A percentile compares a stretch with the other conserved stretches of the same genome.
Evolutionary conservation across 1,140 invertebrate genomes (phyloP).

Genomic region (Lasaia peninsularis): DNA sequence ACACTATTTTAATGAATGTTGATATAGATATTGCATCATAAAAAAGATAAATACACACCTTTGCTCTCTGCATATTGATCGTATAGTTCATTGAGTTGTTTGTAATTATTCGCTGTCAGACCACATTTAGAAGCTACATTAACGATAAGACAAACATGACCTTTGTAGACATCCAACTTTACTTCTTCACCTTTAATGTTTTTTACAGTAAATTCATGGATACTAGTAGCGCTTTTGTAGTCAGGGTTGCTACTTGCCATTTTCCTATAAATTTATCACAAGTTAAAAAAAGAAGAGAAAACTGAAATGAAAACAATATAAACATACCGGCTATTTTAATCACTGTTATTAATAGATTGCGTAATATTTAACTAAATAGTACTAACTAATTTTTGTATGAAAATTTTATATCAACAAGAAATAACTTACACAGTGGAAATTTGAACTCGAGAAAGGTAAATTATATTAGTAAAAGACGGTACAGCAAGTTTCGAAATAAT

Average conservation of each 20-base stretch:
- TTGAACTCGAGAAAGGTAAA: constrained; percentile 49
- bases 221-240: constrained; percentile 79
- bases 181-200: constrained; percentile 88
- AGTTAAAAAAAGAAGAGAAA: too few species aligned
- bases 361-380: neutral
- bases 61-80: constrained; percentile 82
- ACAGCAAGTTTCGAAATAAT: constrained; percentile 44
- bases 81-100: constrained; percentile 85
- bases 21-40: neutral
- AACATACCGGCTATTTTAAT: neutral
- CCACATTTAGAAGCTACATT: constrained; percentile 96
- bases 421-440: constrained; percentile 50
- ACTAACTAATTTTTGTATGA: neutral
- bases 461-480: constrained; percentile 41
- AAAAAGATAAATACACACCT: constrained; percentile 39
- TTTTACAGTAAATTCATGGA: constrained; percentile 87
- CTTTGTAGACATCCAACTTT: constrained; percentile 85
- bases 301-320: neutral
- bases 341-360: neutral
- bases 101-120: constrained; percentile 89
- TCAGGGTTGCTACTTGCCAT: constrained; percentile 60
- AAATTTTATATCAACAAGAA: neutral
- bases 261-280: constrained; percentile 36
- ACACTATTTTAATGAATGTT: too few species aligned
- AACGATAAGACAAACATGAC: constrained; percentile 87